Evolutionary conservation across 2,888 invertebrate genomes (phyloP).

Genomic region (Pycnomerus fuliginosus): DNA sequence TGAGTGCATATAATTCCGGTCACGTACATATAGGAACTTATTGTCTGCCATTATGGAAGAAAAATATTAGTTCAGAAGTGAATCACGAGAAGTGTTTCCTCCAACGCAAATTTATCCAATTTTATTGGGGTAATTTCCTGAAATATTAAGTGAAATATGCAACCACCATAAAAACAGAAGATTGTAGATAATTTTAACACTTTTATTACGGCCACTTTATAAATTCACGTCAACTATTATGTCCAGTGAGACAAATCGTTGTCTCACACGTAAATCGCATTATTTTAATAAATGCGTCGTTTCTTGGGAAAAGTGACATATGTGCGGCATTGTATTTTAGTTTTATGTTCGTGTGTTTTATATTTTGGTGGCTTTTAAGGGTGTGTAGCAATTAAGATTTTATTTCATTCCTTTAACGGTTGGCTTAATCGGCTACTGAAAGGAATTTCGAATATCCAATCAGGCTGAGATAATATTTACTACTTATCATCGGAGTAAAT

Average conservation of each 20-base stretch:
- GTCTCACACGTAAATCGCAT: constrained; percentile 31
- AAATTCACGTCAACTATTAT: constrained; percentile 21
- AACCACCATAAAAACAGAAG: constrained; percentile 12
- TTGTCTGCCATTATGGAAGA: constrained; percentile 6
- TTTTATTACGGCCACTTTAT: constrained; percentile 19
- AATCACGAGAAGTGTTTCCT: constrained; percentile 6
- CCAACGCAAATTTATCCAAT: constrained; percentile 9
- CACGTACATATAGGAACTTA: constrained; percentile 13
- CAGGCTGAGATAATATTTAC: neutral
- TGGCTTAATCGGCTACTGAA: constrained; percentile 1
- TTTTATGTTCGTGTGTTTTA: constrained; percentile 41
- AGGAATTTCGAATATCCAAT: neutral
- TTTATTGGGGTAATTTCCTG: constrained; percentile 16
- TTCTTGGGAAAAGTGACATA: constrained; percentile 38
- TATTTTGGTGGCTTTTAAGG: constrained; percentile 27
- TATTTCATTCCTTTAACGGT: constrained; percentile 7
- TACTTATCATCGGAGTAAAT: constrained; percentile 17
- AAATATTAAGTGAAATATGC: constrained; percentile 15
- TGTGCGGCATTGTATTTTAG: constrained; percentile 32
- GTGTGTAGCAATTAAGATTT: constrained; percentile 7
- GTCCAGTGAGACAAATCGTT: constrained; percentile 28
- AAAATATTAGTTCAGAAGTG: constrained; percentile 6
- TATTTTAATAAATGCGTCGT: constrained; percentile 30
- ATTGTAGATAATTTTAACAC: constrained; percentile 26
- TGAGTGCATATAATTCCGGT: constrained; percentile 20